These are phyloP conservation scores for Alca torda DNA, from an alignment of 2,797 vertebrate genomes.

Conservation along the genomic window DNA sequence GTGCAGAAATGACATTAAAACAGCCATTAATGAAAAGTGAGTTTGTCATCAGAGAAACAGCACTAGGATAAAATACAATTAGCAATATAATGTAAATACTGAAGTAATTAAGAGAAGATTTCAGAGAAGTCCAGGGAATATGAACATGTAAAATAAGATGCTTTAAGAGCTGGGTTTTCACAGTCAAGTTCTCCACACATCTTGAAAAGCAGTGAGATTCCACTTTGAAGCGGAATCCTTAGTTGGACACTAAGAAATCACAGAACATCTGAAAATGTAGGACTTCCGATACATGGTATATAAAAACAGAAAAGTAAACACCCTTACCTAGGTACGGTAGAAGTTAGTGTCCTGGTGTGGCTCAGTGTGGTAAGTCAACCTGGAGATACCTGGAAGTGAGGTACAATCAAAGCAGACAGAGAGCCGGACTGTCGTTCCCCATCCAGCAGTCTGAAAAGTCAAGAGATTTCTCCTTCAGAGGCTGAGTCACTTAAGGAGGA, in stretches of 20 bases:
- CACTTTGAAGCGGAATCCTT: background rate
- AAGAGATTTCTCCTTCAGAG: conserved; percentile 54
- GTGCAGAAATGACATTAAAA: background rate
- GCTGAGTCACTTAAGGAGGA: conserved; percentile 78
- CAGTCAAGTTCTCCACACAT: background rate
- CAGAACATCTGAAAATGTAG: background rate
- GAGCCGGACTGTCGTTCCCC: conserved; percentile 18
- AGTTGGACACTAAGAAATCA: background rate
- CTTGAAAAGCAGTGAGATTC: background rate
- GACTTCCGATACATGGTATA: background rate
- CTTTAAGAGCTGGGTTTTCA: background rate
- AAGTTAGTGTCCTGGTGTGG: background rate
- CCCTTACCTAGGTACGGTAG: conserved; percentile 64
- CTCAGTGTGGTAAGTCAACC: background rate
- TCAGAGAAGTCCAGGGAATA: background rate
- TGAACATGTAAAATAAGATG: background rate
- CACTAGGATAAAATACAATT: background rate
- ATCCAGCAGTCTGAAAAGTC: conserved; percentile 60
- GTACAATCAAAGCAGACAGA: conserved; percentile 13
- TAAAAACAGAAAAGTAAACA: background rate
- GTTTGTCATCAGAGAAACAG: background rate
- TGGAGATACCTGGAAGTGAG: background rate
- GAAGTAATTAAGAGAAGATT: background rate
- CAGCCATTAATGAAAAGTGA: background rate
- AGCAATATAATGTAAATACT: background rate